Evolutionary conservation across 2,113 vertebrate genomes (phyloP).

Genomic region (Scolopax mira): DNA sequence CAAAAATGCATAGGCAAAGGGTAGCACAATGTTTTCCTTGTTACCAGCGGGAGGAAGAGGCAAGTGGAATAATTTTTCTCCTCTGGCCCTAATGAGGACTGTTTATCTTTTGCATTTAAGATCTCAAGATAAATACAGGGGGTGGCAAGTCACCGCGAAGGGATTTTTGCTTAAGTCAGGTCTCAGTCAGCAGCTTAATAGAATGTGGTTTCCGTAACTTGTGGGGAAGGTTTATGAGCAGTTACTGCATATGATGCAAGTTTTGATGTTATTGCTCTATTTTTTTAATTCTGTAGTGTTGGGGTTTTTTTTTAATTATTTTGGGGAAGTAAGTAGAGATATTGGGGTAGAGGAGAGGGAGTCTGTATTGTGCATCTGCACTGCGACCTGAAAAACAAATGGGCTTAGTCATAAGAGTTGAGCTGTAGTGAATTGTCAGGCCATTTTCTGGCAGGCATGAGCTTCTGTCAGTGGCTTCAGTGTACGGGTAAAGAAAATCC

Average conservation of each 20-base stretch:
- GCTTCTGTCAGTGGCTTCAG: neutral
- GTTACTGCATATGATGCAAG: neutral
- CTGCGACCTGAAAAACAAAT: neutral
- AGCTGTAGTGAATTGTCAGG: neutral
- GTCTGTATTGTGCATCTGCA: neutral
- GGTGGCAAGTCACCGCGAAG: neutral
- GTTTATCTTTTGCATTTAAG: neutral
- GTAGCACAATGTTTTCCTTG: neutral
- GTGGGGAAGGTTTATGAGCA: neutral
- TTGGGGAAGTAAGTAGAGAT: neutral
- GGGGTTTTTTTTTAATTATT: neutral
- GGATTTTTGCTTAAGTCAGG: slow-evolving; percentile 22
- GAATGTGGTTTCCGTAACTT: neutral
- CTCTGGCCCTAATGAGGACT: neutral
- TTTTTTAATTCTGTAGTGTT: neutral
- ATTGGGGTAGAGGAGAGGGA: neutral
- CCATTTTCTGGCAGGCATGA: neutral
- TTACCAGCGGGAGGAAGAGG: neutral
- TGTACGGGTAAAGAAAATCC: neutral
- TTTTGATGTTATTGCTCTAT: neutral
- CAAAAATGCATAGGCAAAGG: neutral
- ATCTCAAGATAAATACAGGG: neutral
- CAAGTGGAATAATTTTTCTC: neutral
- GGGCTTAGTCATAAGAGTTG: neutral
- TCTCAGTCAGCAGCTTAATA: neutral